Evolutionary conservation across 2,888 invertebrate genomes (phyloP).

Genomic region (Odiellus spinosus): DNA sequence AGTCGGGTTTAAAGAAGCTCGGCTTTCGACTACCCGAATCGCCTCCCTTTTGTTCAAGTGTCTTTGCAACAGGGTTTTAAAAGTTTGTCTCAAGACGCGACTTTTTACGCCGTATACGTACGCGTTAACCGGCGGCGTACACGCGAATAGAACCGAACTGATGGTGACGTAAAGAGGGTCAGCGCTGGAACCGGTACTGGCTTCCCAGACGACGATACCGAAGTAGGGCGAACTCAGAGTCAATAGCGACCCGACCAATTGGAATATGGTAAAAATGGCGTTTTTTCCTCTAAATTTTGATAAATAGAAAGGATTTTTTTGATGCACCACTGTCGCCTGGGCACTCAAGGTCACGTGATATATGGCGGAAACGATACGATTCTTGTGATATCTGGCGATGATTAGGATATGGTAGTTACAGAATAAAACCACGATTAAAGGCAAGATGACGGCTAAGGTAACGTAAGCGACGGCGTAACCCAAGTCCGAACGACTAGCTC

Average conservation of each 20-base stretch:
- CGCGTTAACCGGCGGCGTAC: conserved; percentile 56
- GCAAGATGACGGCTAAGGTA: conserved; percentile 21
- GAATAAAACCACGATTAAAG: conserved; percentile 22
- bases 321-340: conserved; percentile 43
- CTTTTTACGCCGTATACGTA: conserved; percentile 60
- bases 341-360: conserved; percentile 69
- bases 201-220: conserved; percentile 50
- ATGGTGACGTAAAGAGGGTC: conserved; percentile 23
- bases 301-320: conserved; percentile 57
- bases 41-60: conserved; percentile 60
- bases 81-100: conserved; percentile 49
- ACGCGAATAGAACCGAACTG: conserved; percentile 47
- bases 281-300: conserved; percentile 39
- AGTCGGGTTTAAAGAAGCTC: no score
- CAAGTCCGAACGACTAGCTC: conserved; percentile 5
- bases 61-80: conserved; percentile 60
- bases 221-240: conserved; percentile 59
- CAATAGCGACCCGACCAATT: conserved; percentile 52
- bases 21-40: conserved; percentile 59
- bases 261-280: conserved; percentile 50
- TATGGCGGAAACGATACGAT: conserved; percentile 66
- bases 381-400: conserved; percentile 52
- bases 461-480: conserved; percentile 20
- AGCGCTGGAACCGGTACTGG: conserved; percentile 23
- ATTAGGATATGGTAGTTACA: conserved; percentile 30